These are phyloP conservation scores for Spodoptera litura DNA, from an alignment of 1,140 invertebrate species.

Conservation along the genomic window DNA sequence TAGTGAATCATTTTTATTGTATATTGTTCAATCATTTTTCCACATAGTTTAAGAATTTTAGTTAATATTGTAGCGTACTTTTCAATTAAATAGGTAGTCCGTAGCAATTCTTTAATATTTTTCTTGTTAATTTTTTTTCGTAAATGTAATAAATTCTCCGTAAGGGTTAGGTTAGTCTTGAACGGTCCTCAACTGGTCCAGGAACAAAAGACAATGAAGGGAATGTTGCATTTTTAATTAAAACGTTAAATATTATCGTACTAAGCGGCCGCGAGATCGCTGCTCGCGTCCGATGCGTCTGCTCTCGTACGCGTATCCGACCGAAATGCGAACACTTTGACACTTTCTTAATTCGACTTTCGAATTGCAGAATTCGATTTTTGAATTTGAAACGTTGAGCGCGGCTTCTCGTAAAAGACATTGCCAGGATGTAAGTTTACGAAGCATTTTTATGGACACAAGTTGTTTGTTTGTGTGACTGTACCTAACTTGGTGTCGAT, in stretches of 20 bases:
- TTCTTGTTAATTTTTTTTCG: constrained; percentile 83
- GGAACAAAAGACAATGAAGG: constrained; percentile 84
- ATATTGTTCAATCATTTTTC: constrained; percentile 85
- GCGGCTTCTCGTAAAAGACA: constrained; percentile 72
- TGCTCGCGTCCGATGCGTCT: constrained; percentile 25
- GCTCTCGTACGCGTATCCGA: constrained; percentile 7
- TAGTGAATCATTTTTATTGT: constrained; percentile 85
- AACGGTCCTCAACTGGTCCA: constrained; percentile 78
- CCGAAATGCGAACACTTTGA: constrained; percentile 34
- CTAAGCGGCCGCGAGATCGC: constrained; percentile 24
- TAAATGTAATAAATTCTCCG: constrained; percentile 81
- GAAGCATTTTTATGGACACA: constrained; percentile 74
- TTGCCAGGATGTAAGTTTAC: constrained; percentile 76
- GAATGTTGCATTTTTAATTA: constrained; percentile 77
- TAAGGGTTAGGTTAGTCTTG: constrained; percentile 83
- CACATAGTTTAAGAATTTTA: constrained; percentile 85
- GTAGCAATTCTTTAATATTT: constrained; percentile 84
- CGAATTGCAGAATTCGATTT: constrained; percentile 42
- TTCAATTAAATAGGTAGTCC: constrained; percentile 82
- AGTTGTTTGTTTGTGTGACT: constrained; percentile 80
- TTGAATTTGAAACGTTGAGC: constrained; percentile 48
- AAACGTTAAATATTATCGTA: constrained; percentile 39
- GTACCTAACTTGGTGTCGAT: constrained; percentile 67
- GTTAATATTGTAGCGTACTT: constrained; percentile 83
- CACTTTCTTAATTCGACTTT: constrained; percentile 42